Percentiles rank a stretch among this genome's conserved stretches.
phyloP scores from a whole-genome alignment of 2,797 vertebrate species.

The Melanotaenia maccullochi region DNA sequence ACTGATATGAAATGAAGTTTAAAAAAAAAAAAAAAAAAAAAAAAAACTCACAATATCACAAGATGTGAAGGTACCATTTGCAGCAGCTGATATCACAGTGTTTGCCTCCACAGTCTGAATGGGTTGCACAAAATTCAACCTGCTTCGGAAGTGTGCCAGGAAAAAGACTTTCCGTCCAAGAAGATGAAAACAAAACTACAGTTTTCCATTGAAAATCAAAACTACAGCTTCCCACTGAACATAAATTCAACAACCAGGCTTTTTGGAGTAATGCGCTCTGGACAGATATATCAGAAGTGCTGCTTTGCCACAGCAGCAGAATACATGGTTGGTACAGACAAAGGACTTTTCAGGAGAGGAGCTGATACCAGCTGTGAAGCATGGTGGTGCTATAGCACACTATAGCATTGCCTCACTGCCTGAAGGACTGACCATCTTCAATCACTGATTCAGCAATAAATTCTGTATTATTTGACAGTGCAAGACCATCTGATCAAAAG shows the following conservation, averaged over 20 bases:
- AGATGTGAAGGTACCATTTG: background rate
- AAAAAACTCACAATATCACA: background rate
- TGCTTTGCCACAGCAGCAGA: background rate
- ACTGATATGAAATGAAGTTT: background rate
- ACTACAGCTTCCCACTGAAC: background rate
- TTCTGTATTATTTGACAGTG: no score
- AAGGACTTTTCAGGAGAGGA: background rate
- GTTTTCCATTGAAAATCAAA: constrained; percentile 1
- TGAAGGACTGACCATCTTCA: no score
- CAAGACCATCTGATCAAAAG: no score
- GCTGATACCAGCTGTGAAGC: no score
- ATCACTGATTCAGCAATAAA: no score
- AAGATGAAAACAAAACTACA: background rate
- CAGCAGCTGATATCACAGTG: background rate
- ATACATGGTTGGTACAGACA: background rate
- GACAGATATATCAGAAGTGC: background rate
- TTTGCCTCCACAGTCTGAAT: background rate
- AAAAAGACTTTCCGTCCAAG: constrained; percentile 1
- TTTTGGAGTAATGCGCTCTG: background rate
- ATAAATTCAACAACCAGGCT: constrained; percentile 2
- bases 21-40: background rate
- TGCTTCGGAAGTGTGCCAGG: background rate
- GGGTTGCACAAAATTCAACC: background rate
- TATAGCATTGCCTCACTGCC: no score
- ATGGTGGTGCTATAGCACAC: no score